Evolutionary conservation across 1,140 invertebrate species (phyloP).

Genomic region (Arion vulgaris): DNA sequence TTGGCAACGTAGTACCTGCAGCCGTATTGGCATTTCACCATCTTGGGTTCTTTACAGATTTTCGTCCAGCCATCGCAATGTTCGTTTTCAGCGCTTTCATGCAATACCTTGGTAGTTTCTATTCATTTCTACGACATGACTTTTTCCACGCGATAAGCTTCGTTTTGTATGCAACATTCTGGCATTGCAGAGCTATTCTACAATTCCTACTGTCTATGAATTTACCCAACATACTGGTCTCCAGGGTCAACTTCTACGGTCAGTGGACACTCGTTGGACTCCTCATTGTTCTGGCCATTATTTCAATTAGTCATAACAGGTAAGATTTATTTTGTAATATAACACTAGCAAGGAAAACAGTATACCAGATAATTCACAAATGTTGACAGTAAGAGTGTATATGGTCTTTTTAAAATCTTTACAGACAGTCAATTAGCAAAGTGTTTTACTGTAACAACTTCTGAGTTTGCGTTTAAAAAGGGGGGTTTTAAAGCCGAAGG

Average conservation of each 20-base stretch:
- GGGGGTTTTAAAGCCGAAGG: too few relatives aligned
- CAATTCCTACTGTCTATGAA: conserved; percentile 47
- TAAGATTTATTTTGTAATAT: not conserved
- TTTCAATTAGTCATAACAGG: conserved; percentile 47
- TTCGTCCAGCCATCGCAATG: conserved; percentile 53
- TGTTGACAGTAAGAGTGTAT: too few relatives aligned
- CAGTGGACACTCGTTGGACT: conserved; percentile 53
- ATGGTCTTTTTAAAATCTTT: too few relatives aligned
- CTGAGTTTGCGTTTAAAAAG: too few relatives aligned
- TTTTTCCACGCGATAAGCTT: conserved; percentile 56
- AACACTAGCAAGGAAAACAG: too few relatives aligned
- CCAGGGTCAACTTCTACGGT: conserved; percentile 54
- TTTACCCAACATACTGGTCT: conserved; percentile 24
- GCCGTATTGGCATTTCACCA: conserved; percentile 54
- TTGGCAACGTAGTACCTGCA: conserved; percentile 58
- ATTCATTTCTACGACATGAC: conserved; percentile 59
- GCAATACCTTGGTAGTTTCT: conserved; percentile 56
- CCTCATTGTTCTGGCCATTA: conserved; percentile 45
- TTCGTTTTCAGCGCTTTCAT: conserved; percentile 51
- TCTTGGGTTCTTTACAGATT: conserved; percentile 57
- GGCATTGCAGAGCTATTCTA: conserved; percentile 45
- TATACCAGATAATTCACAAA: too few relatives aligned
- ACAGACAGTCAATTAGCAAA: too few relatives aligned
- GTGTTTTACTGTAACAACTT: too few relatives aligned
- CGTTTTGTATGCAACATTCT: conserved; percentile 54